Evolutionary conservation across 2,888 invertebrate species (phyloP), one percentile per base, ranked within the genome.

Genomic region (Noctua janthe): DNA sequence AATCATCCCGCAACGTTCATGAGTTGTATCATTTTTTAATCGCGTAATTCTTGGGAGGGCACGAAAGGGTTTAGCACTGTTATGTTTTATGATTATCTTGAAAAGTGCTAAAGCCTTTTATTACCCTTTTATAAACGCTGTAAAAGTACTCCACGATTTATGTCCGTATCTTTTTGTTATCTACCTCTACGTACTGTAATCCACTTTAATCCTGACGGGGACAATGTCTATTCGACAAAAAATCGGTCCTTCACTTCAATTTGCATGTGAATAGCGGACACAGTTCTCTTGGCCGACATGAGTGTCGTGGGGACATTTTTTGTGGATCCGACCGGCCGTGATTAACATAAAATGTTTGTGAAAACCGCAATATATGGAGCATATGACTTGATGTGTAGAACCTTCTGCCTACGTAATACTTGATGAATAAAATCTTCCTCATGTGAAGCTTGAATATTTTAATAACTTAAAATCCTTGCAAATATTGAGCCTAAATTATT

Each of bases 331-430:
- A 90, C 89, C 89, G 91, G 89, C 91, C 91, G 90, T 89, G 93
- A 94, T 95, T 95, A 94, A 92, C 95, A 95, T 95, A 94, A 95
- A 94, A 94, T 93, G 94, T 93, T 94, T 93, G 92, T 90, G 91
- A 90, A 89, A 92, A 90, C 90, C 91, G 91, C 91, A 91, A 93
- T 92, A 92, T 91, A 90, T 88, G 88, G 88, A 86, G 88, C 87
- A 81, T 90, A 92, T 91, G 91, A 89, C 92, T 91, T 91, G 91
- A 93, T 92, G 90, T 89, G 90, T 86, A 87, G 89, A 91, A 87
- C 90, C 81, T 76, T 76, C 83, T 80, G 85, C 88, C 80, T 89
- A 84, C 80, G 82, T 86, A 87, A 88, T 90, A 78, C 87, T 88
- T 89, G 90, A 89, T 89, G 90, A 90, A 88, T 89, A 90, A 90